These are phyloP conservation scores for Masnerella sp. DNA, from an alignment of 2,888 invertebrate genomes.

Conservation along the genomic window DNA sequence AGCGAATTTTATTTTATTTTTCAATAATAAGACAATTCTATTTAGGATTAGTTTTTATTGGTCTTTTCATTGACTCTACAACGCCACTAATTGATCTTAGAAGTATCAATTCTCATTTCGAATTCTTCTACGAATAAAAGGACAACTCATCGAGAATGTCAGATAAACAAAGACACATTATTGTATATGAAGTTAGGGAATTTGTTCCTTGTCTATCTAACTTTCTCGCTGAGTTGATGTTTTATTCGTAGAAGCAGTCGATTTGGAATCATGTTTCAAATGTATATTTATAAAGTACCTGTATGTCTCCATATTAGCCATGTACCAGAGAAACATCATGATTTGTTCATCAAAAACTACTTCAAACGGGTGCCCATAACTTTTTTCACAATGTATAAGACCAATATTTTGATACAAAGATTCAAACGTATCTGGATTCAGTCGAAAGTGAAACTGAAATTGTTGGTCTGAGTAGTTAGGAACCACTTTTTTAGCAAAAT, in stretches of 20 bases:
- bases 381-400: constrained; percentile 15
- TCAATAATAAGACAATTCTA: neutral
- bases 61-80: neutral
- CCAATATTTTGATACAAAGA: constrained; percentile 11
- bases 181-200: too few relatives aligned
- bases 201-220: too few relatives aligned
- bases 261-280: constrained; percentile 1
- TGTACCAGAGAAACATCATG: constrained; percentile 29
- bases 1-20: neutral
- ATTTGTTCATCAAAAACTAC: constrained; percentile 26
- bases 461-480: constrained; percentile 21
- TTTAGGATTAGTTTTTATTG: neutral
- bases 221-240: too few relatives aligned
- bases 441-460: constrained; percentile 23
- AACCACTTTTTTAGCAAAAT: constrained; percentile 30
- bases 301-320: constrained; percentile 30
- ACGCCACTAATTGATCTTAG: neutral
- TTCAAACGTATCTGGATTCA: constrained; percentile 15
- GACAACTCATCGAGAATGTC: too few relatives aligned
- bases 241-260: neutral
- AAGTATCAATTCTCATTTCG: neutral
- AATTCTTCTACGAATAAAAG: too few relatives aligned
- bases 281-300: constrained; percentile 18
- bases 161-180: too few relatives aligned
- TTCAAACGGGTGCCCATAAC: constrained; percentile 7